A percentile compares a stretch with the other conserved stretches of the same genome.
phyloP scores from a whole-genome alignment of 2,888 invertebrate species.

The Heteromurus nitidus region DNA sequence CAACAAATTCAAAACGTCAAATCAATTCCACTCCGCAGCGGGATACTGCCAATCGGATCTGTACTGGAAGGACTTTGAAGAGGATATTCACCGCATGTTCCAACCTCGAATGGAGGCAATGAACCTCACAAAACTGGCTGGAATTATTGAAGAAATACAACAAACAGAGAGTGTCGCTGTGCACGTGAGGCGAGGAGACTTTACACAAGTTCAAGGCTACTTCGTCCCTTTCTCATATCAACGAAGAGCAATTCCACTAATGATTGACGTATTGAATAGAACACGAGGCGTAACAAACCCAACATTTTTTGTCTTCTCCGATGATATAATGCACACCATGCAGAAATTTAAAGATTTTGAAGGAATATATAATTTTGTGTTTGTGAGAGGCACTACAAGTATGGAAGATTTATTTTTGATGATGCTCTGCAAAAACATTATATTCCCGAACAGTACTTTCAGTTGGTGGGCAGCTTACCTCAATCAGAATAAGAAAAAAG shows the following conservation, averaged over 20 bases:
- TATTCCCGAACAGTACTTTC: constrained; percentile 22
- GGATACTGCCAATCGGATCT: constrained; percentile 36
- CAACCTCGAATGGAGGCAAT: background rate
- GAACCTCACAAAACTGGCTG: background rate
- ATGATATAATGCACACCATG: constrained; percentile 29
- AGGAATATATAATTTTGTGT: background rate
- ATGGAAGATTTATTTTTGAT: constrained; percentile 21
- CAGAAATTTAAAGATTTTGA: constrained; percentile 35
- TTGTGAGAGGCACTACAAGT: background rate
- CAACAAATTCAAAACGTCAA: background rate
- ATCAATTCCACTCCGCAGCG: background rate
- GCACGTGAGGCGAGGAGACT: constrained; percentile 61
- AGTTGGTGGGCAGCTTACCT: constrained; percentile 23
- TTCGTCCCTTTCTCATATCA: constrained; percentile 40
- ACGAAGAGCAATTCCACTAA: constrained; percentile 25
- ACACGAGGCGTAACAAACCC: background rate
- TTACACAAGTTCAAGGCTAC: background rate
- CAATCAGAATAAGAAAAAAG: background rate
- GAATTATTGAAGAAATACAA: background rate
- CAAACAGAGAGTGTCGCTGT: constrained; percentile 55
- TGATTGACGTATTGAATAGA: constrained; percentile 7
- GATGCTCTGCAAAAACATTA: constrained; percentile 19
- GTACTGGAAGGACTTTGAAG: constrained; percentile 21
- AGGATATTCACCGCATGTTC: constrained; percentile 12
- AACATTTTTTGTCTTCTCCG: constrained; percentile 57